Evolutionary conservation across 1,140 invertebrate genomes (phyloP).

Genomic region (Eciton burchellii): DNA sequence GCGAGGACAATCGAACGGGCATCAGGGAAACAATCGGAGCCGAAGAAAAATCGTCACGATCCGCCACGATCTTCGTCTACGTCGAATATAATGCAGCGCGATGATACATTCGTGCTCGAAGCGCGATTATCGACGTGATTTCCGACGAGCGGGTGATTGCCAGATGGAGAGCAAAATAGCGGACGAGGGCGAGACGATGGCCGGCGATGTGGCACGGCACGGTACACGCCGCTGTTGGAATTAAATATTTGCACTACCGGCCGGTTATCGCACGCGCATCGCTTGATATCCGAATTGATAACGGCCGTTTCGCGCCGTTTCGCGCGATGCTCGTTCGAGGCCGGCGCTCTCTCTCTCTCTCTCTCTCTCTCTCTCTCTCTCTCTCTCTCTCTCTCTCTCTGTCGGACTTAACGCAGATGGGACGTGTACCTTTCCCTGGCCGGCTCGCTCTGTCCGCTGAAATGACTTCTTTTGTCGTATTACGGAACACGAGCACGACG

Average conservation of each 20-base stretch:
- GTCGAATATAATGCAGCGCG: conserved; percentile 52
- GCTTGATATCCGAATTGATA: conserved; percentile 74
- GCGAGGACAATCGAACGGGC: too few species aligned
- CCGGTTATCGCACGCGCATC: conserved; percentile 60
- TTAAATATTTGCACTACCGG: conserved; percentile 75
- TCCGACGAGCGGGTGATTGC: neutral
- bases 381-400: too few species aligned
- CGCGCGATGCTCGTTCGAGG: conserved; percentile 38
- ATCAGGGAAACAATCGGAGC: too few species aligned
- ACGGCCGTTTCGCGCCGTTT: conserved; percentile 69
- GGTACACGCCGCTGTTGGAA: conserved; percentile 59
- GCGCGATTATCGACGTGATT: conserved; percentile 63
- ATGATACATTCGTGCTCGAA: conserved; percentile 72
- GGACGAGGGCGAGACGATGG: conserved; percentile 26
- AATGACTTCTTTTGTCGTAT: conserved; percentile 21
- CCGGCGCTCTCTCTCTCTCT: too few species aligned
- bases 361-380: too few species aligned
- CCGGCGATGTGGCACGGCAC: conserved; percentile 38
- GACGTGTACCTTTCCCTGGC: conserved; percentile 25
- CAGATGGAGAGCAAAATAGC: conserved; percentile 5
- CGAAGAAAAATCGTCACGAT: too few species aligned
- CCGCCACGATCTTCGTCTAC: neutral
- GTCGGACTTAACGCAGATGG: conserved; percentile 44
- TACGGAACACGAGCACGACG: neutral
- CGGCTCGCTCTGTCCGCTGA: neutral